phyloP scores from a whole-genome alignment of 1,140 invertebrate species.

The Fopius arisanus region DNA sequence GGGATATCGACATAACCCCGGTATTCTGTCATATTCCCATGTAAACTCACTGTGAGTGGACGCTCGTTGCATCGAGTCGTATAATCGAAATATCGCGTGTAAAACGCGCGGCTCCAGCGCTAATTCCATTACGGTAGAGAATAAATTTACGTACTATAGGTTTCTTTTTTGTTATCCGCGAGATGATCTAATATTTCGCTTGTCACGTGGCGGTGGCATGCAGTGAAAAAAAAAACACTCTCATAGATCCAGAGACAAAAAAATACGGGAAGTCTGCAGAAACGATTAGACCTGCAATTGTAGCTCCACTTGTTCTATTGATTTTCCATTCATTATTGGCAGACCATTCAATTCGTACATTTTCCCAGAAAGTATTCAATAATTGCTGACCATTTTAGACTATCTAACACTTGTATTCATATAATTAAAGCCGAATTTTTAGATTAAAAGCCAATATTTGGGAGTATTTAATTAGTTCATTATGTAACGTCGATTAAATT shows the following conservation, averaged over 20 bases:
- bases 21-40: not conserved
- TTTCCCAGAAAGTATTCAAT: not conserved
- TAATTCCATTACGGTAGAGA: conserved; percentile 32
- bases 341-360: not conserved
- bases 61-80: conserved; percentile 26
- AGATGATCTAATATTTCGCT: conserved; percentile 30
- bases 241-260: not conserved
- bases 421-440: too few relatives aligned
- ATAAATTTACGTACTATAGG: conserved; percentile 30
- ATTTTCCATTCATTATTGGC: not conserved
- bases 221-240: not conserved
- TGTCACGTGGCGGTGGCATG: conserved; percentile 26
- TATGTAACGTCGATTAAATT: too few relatives aligned
- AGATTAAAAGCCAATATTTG: too few relatives aligned
- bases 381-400: too few relatives aligned
- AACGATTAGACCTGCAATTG: conserved; percentile 11
- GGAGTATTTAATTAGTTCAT: too few relatives aligned
- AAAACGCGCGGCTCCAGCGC: conserved; percentile 22
- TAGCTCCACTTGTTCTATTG: not conserved
- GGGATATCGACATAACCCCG: not conserved
- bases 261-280: not conserved
- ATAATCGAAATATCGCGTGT: conserved; percentile 34
- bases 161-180: conserved; percentile 26
- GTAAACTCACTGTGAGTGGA: conserved; percentile 15
- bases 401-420: too few relatives aligned